A percentile compares a stretch with the other conserved stretches of the same genome.
Conservation (phyloP, 1,140 invertebrate genomes). For the Conus betulinus region DNA sequence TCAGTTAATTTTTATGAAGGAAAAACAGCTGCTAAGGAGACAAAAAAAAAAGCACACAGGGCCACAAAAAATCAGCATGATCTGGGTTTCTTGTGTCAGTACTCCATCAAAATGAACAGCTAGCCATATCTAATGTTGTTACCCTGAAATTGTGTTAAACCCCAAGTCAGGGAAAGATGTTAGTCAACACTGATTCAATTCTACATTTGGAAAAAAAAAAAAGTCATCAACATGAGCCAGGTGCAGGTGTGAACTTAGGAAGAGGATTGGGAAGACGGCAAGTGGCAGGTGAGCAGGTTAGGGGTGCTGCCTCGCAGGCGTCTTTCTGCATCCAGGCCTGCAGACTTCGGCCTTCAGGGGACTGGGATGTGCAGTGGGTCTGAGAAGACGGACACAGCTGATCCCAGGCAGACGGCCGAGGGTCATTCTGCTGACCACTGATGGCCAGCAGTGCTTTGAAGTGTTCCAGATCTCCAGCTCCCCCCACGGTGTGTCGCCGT, state of each 20-base stretch:
- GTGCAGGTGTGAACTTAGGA: background rate
- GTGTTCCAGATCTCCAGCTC: conserved; percentile 89
- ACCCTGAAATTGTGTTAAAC: background rate
- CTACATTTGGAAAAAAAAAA: no score
- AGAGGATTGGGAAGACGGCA: background rate
- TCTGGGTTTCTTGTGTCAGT: background rate
- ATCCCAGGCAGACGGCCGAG: conserved; percentile 73
- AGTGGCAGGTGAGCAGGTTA: conserved; percentile 46
- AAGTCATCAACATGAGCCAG: background rate
- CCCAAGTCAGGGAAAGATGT: background rate
- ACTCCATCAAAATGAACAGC: no score
- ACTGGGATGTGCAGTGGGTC: conserved; percentile 15
- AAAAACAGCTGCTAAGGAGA: no score
- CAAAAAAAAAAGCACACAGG: background rate
- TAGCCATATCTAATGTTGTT: background rate
- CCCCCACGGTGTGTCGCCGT: conserved; percentile 92
- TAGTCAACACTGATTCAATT: background rate
- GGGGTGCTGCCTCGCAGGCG: conserved; percentile 64
- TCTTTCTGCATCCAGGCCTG: conserved; percentile 65
- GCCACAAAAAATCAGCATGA: background rate
- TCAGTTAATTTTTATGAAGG: no score
- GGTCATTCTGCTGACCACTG: conserved; percentile 61
- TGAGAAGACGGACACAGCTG: conserved; percentile 68
- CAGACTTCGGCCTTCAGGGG: conserved; percentile 51
- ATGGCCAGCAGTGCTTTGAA: conserved; percentile 77